Evolutionary conservation across 2,888 invertebrate species (phyloP), one percentile per base, ranked within the genome.

Genomic region (Hypselothyrea guttata): DNA sequence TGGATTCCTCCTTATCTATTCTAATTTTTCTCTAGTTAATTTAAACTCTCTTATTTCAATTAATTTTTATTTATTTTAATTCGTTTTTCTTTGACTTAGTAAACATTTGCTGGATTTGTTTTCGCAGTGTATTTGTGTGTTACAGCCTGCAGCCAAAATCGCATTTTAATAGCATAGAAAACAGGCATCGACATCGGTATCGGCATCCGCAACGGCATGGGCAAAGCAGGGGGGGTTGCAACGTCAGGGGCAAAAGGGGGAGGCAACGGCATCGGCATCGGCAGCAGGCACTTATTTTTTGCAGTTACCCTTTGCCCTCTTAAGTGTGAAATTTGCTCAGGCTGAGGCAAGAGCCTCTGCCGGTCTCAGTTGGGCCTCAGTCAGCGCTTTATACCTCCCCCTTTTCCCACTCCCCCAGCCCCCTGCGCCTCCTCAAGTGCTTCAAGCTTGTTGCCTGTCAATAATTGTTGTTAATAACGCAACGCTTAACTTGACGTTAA

Each of bases 291-390:
- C 63, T 72, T 64, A 69, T 60, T 66, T 61, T 59, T 59, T 52
- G 66, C 58, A 69, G 70, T 76, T 85, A 76, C 76, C 86, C 85
- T 85, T 81, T 86, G 76, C 73, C 81, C 83, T 71, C 67, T 78
- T 66, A 72, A 85, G 86, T 85, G 84, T 85, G 85, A 85, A 85
- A 86, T 85, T 81, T 71, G 62, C 22, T 22, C 22, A 22, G 55
- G 56, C 61, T 65, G 66, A 63, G 30, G 52, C 45, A 47, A 31
- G 34, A 30, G 38, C 15, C n/a, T 7, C 2, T 4, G n/a, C 2
- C 7, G 13, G 30, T 1, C 12, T 3, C n/a, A n/a, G n/a, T n/a
- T 27, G 8, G 28, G 28, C 15, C 7, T 16, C 2, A 1, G n/a
- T n/a, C n/a, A n/a, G n/a, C n/a, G 34, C 12, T 7, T 12, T 7